Conservation (phyloP, 2,888 invertebrate species). For the Ophonus ardosiacus region DNA sequence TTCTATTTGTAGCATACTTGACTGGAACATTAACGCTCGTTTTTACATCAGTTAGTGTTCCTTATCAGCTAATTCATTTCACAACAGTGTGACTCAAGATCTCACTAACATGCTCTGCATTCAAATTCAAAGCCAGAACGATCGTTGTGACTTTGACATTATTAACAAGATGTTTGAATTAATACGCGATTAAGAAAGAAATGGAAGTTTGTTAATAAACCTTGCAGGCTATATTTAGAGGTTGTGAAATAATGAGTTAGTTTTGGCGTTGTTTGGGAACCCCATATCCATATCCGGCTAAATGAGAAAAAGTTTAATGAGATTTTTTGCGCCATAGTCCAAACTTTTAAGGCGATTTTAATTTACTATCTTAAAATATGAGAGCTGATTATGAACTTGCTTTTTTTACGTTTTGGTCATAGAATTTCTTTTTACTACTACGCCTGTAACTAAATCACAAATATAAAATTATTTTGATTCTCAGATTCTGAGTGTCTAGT, state of each 20-base stretch:
- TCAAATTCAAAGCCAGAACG: not conserved
- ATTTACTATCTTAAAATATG: not conserved
- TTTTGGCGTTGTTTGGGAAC: not conserved
- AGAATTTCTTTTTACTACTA: too few species aligned
- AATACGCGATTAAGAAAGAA: not conserved
- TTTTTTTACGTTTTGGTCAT: not conserved
- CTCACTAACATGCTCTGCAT: not conserved
- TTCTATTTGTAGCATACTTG: not conserved
- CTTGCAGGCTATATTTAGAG: not conserved
- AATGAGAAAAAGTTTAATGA: not conserved
- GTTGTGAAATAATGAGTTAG: not conserved
- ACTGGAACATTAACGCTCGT: not conserved
- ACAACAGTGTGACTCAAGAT: not conserved
- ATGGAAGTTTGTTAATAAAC: not conserved
- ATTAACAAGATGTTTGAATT: not conserved
- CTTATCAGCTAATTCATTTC: not conserved
- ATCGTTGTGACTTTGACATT: not conserved
- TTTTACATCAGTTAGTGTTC: not conserved
- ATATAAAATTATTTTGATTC: too few species aligned
- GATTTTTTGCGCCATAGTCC: not conserved
- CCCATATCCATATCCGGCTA: not conserved
- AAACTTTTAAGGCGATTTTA: not conserved
- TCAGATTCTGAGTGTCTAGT: too few species aligned
- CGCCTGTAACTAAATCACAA: too few species aligned
- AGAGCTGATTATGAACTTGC: not conserved